Percentiles rank a stretch among this genome's conserved stretches.
Evolutionary conservation across 2,888 invertebrate species (phyloP).

Genomic region (Drosophila nr. perissopoda): DNA sequence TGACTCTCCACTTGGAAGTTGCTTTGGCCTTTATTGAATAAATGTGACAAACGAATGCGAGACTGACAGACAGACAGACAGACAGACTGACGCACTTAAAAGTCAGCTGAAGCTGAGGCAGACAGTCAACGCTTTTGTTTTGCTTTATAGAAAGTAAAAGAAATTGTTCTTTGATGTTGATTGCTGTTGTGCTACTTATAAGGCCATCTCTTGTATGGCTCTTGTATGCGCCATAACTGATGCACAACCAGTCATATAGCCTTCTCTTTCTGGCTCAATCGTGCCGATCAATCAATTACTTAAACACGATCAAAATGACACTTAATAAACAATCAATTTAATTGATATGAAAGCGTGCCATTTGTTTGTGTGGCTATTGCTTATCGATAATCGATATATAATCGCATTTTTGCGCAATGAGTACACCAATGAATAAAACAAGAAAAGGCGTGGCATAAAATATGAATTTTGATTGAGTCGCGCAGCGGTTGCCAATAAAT

Average conservation of each 20-base stretch:
- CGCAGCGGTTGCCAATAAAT: slow-evolving; percentile 4
- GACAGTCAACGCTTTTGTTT: slow-evolving; percentile 56
- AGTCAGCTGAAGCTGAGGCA: slow-evolving; percentile 18
- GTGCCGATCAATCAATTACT: slow-evolving; percentile 67
- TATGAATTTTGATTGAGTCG: slow-evolving; percentile 23
- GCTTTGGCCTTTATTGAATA: slow-evolving; percentile 79
- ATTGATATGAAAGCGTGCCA: slow-evolving; percentile 69
- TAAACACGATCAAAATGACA: slow-evolving; percentile 56
- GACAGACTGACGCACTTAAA: slow-evolving; percentile 27
- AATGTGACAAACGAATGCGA: slow-evolving; percentile 73
- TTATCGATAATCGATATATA: slow-evolving; percentile 43
- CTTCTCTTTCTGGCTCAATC: slow-evolving; percentile 37
- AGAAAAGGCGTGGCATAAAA: slow-evolving; percentile 51
- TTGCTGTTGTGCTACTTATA: slow-evolving; percentile 63
- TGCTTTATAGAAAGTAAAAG: slow-evolving; percentile 77
- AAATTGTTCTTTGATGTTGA: slow-evolving; percentile 71
- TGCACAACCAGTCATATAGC: slow-evolving; percentile 9
- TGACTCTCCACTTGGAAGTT: slow-evolving; percentile 58
- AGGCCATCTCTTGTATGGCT: slow-evolving; percentile 15
- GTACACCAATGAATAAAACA: slow-evolving; percentile 8
- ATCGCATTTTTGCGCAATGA: slow-evolving; percentile 68
- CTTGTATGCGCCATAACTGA: slow-evolving; percentile 30
- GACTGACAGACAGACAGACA: slow-evolving; percentile 57
- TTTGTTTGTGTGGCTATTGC: slow-evolving; percentile 38
- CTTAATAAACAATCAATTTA: slow-evolving; percentile 47